phyloP scores from a whole-genome alignment of 2,888 invertebrate species.

The Drosophila subquinaria region DNA sequence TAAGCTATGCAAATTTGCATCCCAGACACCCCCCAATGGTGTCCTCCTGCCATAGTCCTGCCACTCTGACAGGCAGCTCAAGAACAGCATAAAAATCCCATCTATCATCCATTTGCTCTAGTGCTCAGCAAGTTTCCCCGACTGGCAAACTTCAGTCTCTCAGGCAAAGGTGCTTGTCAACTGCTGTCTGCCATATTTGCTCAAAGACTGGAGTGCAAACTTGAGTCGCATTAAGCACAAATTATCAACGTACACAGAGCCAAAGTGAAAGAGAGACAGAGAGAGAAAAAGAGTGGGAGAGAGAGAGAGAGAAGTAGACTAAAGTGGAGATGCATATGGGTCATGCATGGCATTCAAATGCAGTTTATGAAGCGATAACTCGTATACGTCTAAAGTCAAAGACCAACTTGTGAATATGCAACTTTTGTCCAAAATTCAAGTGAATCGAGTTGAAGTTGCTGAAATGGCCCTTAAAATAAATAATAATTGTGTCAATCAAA shows the following conservation, averaged over 20 bases:
- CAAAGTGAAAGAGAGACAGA: conserved; percentile 9
- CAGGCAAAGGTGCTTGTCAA: conserved; percentile 60
- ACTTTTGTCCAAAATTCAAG: conserved; percentile 10
- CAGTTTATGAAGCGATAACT: conserved; percentile 31
- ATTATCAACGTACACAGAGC: conserved; percentile 70
- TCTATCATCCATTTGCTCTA: conserved; percentile 60
- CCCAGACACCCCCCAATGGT: conserved; percentile 19
- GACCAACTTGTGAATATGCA: conserved; percentile 14
- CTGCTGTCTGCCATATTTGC: conserved; percentile 69
- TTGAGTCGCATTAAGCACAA: conserved; percentile 75
- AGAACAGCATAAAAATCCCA: conserved; percentile 54
- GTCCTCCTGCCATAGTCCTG: not conserved
- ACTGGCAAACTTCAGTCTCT: conserved; percentile 55
- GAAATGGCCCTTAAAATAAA: conserved; percentile 11
- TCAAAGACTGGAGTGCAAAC: conserved; percentile 77
- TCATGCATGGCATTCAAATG: conserved; percentile 33
- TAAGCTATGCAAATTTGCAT: conserved; percentile 75
- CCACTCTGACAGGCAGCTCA: not conserved
- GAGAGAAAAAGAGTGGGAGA: not conserved
- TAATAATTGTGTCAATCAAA: conserved; percentile 3
- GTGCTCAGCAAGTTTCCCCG: conserved; percentile 30
- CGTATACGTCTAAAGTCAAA: conserved; percentile 12
- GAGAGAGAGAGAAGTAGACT: not conserved
- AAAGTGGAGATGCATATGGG: conserved; percentile 9
- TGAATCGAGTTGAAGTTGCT: not conserved